Evolutionary conservation across 2,113 vertebrate species (phyloP).

Genomic region (Terrapene triunguis): DNA sequence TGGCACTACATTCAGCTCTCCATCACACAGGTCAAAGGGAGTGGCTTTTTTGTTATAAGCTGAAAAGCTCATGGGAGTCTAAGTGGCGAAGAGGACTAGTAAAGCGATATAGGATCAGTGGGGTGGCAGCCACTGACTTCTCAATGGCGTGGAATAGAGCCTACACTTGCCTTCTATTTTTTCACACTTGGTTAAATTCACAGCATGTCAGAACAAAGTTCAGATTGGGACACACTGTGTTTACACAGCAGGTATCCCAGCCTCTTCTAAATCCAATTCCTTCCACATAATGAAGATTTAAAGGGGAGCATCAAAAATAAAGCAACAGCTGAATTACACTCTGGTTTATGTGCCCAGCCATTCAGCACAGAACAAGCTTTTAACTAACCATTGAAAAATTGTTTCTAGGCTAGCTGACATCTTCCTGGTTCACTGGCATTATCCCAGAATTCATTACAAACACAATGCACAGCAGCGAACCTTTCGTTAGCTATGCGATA

Average conservation of each 20-base stretch:
- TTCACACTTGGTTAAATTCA: neutral
- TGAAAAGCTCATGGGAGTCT: too few species aligned
- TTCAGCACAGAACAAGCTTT: neutral
- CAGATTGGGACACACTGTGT: too few species aligned
- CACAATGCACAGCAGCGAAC: too few species aligned
- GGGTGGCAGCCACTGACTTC: neutral
- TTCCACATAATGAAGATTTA: neutral
- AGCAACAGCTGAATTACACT: neutral
- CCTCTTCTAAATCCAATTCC: neutral
- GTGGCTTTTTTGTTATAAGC: too few species aligned
- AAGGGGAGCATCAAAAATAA: neutral
- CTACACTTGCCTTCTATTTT: neutral
- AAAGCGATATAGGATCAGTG: neutral
- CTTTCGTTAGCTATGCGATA: neutral
- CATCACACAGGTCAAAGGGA: neutral
- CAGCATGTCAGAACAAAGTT: neutral
- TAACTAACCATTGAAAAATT: neutral
- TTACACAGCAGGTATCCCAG: neutral
- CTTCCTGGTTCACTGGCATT: neutral
- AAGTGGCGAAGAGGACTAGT: neutral
- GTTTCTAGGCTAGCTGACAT: neutral
- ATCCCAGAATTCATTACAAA: neutral
- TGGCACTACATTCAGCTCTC: neutral
- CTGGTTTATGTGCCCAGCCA: neutral
- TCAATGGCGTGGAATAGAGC: neutral